These are phyloP conservation scores for Limulus polyphemus DNA, from an alignment of 2,888 invertebrate genomes.

Conservation along the genomic window DNA sequence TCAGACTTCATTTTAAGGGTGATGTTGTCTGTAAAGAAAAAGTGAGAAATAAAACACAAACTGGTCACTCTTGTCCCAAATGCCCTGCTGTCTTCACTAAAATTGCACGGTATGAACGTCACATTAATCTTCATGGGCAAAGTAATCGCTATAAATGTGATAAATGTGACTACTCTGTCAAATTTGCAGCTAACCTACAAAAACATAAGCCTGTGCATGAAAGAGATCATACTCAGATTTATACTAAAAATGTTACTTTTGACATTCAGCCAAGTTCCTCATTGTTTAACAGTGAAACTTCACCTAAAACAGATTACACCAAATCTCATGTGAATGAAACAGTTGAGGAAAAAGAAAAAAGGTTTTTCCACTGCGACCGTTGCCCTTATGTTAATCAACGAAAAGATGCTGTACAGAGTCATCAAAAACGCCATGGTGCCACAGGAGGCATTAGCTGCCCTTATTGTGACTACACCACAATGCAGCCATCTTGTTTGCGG, in stretches of 20 bases:
- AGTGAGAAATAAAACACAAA: neutral
- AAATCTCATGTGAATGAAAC: constrained; percentile 23
- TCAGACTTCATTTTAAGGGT: constrained; percentile 36
- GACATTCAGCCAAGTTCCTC: too few relatives aligned
- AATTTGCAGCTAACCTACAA: constrained; percentile 67
- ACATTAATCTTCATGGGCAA: constrained; percentile 66
- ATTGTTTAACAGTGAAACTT: constrained; percentile 2
- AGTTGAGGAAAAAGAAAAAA: constrained; percentile 44
- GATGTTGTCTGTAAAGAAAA: constrained; percentile 48
- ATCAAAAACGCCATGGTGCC: constrained; percentile 58
- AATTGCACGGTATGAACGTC: constrained; percentile 67
- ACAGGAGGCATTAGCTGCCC: constrained; percentile 56
- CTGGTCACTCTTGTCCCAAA: constrained; percentile 48
- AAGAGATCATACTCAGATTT: constrained; percentile 27
- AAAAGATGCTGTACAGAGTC: constrained; percentile 58
- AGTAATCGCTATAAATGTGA: constrained; percentile 70
- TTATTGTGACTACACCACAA: constrained; percentile 67
- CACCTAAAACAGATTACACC: constrained; percentile 23
- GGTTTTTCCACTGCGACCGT: constrained; percentile 53
- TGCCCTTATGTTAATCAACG: constrained; percentile 68
- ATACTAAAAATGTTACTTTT: constrained; percentile 30
- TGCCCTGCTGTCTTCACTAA: constrained; percentile 81
- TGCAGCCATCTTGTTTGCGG: constrained; percentile 56
- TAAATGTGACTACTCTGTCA: constrained; percentile 74
- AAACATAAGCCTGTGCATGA: constrained; percentile 66